Conservation (phyloP, 2,113 vertebrate species). For the Capricornis sumatraensis region DNA sequence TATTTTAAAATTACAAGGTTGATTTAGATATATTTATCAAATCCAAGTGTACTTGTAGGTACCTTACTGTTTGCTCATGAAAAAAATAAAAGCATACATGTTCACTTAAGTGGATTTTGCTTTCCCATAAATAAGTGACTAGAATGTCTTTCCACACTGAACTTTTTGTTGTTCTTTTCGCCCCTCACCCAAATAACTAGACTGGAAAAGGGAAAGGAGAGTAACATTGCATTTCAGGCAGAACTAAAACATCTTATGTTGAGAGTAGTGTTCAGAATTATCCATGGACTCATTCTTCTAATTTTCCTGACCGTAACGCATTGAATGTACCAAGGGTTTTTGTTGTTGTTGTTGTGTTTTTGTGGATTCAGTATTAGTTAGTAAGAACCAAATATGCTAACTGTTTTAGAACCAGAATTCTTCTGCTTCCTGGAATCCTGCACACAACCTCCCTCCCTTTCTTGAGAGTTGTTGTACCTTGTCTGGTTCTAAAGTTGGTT, state of each 20-base stretch:
- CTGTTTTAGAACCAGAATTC: neutral
- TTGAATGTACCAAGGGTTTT: neutral
- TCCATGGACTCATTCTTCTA: neutral
- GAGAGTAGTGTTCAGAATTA: neutral
- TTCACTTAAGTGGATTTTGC: neutral
- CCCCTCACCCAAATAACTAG: neutral
- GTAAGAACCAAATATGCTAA: neutral
- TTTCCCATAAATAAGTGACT: neutral
- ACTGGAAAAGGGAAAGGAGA: neutral
- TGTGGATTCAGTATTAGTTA: neutral
- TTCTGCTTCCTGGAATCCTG: neutral
- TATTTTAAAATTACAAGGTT: conserved; percentile 1
- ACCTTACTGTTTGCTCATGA: neutral
- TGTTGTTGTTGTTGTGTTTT: neutral
- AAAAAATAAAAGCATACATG: neutral
- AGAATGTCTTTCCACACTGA: neutral
- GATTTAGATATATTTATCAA: neutral
- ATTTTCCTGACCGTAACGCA: neutral
- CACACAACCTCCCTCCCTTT: neutral
- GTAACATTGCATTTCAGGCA: neutral
- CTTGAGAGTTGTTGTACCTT: neutral
- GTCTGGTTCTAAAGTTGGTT: neutral
- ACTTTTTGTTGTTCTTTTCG: neutral
- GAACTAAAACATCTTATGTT: neutral
- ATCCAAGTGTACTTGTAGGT: neutral